These are phyloP conservation scores for Plebejus anna DNA, from an alignment of 2,888 invertebrate genomes.

Conservation along the genomic window DNA sequence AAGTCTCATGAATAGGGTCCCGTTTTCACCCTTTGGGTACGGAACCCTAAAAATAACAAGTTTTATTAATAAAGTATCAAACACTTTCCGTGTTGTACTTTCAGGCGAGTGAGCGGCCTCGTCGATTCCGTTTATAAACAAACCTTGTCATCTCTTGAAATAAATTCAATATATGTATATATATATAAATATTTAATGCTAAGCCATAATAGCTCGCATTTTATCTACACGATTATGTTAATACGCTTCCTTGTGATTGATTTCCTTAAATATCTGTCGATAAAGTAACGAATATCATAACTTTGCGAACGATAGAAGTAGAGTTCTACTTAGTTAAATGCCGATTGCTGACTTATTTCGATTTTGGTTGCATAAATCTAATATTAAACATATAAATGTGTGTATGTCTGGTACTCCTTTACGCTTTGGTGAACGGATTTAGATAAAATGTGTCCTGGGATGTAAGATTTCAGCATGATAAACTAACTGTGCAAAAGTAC, in stretches of 20 bases:
- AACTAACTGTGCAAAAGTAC: no score
- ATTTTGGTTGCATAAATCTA: background rate
- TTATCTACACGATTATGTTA: background rate
- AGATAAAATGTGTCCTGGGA: no score
- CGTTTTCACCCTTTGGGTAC: no score
- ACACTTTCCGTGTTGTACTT: conserved; percentile 36
- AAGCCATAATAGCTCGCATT: background rate
- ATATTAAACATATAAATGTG: background rate
- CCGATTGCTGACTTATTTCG: background rate
- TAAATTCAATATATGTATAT: conserved; percentile 34
- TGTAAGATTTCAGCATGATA: no score
- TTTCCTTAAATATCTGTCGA: conserved; percentile 2
- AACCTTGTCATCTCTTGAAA: conserved; percentile 45
- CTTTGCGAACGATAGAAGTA: no score
- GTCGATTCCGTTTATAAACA: conserved; percentile 41
- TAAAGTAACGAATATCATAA: background rate
- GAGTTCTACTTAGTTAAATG: no score
- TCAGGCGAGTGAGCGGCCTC: conserved; percentile 40
- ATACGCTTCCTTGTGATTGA: conserved; percentile 16
- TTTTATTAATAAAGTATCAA: conserved; percentile 32
- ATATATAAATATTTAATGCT: conserved; percentile 17
- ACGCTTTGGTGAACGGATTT: no score
- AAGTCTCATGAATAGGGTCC: background rate
- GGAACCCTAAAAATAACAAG: background rate
- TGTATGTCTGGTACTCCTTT: no score